phyloP scores from a whole-genome alignment of 23 tunicate genomes.

The Halocynthia aurantium region DNA sequence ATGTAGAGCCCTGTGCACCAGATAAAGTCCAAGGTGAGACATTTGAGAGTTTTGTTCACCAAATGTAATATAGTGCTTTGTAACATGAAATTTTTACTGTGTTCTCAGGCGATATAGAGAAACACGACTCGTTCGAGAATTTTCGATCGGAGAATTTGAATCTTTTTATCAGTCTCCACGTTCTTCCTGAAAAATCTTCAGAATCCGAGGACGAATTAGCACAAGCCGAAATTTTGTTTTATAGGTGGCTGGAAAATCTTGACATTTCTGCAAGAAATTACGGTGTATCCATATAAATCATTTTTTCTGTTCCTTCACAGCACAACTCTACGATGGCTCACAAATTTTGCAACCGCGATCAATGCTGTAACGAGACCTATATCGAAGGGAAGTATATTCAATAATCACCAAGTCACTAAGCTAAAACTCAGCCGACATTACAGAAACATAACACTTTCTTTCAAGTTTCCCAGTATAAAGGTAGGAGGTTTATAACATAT shows the following conservation, averaged over 20 bases:
- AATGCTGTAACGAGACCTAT: constrained; percentile 87
- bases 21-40: constrained; percentile 62
- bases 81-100: background rate
- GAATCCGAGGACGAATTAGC: constrained; percentile 5
- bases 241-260: constrained; percentile 39
- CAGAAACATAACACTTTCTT: constrained; percentile 65
- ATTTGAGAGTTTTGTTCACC: background rate
- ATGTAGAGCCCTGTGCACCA: constrained; percentile 62
- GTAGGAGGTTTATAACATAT: constrained; percentile 23
- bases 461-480: constrained; percentile 66
- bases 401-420: constrained; percentile 51
- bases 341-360: constrained; percentile 70
- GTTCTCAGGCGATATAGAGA: constrained; percentile 26
- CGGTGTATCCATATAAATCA: background rate
- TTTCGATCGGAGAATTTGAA: constrained; percentile 85
- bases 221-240: constrained; percentile 65
- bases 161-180: constrained; percentile 59
- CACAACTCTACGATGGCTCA: constrained; percentile 81
- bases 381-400: constrained; percentile 64
- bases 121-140: constrained; percentile 54
- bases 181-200: background rate
- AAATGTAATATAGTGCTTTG: background rate
- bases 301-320: constrained; percentile 3
- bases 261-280: background rate
- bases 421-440: constrained; percentile 87